Percentiles rank a stretch among this genome's conserved stretches.
These are phyloP conservation scores for Myotis pilosus DNA, from an alignment of 2,797 vertebrate genomes.

Conservation along the genomic window DNA sequence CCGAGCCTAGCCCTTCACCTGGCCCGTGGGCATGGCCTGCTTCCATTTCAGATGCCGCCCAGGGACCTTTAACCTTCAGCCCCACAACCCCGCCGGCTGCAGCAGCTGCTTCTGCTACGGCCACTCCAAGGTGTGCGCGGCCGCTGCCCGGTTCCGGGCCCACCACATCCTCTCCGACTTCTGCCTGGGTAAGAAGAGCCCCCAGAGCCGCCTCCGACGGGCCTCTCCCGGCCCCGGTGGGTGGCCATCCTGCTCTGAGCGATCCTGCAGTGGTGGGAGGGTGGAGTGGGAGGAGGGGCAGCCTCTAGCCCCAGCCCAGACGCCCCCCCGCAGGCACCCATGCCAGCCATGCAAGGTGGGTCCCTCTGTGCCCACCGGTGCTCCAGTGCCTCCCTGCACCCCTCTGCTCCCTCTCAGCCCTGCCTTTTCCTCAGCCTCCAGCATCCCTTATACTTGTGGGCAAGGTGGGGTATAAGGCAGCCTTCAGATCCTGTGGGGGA, in stretches of 20 bases:
- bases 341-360: neutral
- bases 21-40: neutral
- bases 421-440: neutral
- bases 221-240: neutral
- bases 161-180: constrained; percentile 87
- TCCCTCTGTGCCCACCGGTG: neutral
- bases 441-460: neutral
- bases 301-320: neutral
- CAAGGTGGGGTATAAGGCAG: fast-evolving
- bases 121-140: constrained; percentile 90
- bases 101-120: constrained; percentile 92
- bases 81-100: constrained; percentile 87
- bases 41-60: constrained; percentile 89
- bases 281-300: neutral
- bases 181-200: constrained; percentile 84
- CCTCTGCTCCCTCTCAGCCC: neutral
- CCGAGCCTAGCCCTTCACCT: fast-evolving
- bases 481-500: neutral
- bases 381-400: neutral
- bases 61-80: constrained; percentile 91
- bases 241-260: neutral
- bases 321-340: fast-evolving
- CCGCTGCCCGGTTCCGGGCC: constrained; percentile 81
- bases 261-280: neutral
- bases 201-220: fast-evolving